These are phyloP conservation scores for Anguilla japonica DNA, from an alignment of 2,113 vertebrate species.

Conservation along the genomic window DNA sequence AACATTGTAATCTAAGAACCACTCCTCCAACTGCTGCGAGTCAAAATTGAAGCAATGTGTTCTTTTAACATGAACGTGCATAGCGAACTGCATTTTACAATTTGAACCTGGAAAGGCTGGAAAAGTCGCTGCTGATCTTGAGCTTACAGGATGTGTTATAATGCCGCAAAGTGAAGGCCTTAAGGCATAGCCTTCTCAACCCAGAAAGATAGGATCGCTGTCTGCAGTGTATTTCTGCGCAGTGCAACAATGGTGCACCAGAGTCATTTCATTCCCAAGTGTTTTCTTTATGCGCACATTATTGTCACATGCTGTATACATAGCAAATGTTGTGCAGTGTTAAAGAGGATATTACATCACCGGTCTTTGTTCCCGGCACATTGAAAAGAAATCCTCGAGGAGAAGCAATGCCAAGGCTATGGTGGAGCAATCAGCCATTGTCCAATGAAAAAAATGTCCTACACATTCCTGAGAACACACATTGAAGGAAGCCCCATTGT, in stretches of 20 bases:
- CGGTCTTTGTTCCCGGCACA: constrained; percentile 23
- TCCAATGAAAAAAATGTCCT: constrained; percentile 30
- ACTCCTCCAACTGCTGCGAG: constrained; percentile 8
- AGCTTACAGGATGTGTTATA: not conserved
- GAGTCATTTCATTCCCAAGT: not conserved
- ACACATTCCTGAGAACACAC: constrained; percentile 41
- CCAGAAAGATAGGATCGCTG: not conserved
- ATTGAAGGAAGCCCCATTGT: constrained; percentile 49
- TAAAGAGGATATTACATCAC: constrained; percentile 53
- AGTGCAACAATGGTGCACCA: constrained; percentile 8
- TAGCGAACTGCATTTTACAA: not conserved
- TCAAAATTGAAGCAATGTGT: constrained; percentile 27
- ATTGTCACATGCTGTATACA: constrained; percentile 18
- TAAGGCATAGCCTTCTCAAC: not conserved
- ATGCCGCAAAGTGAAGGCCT: not conserved
- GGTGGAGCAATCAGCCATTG: constrained; percentile 44
- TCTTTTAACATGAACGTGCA: not conserved
- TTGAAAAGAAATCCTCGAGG: constrained; percentile 38
- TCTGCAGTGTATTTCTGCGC: constrained; percentile 7
- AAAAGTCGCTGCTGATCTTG: not conserved
- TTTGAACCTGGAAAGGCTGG: not conserved
- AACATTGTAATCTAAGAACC: constrained; percentile 28
- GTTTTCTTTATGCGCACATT: constrained; percentile 12
- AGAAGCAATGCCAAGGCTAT: constrained; percentile 35
- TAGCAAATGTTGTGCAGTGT: constrained; percentile 29